Evolutionary conservation across 2,113 vertebrate genomes (phyloP).

Genomic region (Anolis sagrei): DNA sequence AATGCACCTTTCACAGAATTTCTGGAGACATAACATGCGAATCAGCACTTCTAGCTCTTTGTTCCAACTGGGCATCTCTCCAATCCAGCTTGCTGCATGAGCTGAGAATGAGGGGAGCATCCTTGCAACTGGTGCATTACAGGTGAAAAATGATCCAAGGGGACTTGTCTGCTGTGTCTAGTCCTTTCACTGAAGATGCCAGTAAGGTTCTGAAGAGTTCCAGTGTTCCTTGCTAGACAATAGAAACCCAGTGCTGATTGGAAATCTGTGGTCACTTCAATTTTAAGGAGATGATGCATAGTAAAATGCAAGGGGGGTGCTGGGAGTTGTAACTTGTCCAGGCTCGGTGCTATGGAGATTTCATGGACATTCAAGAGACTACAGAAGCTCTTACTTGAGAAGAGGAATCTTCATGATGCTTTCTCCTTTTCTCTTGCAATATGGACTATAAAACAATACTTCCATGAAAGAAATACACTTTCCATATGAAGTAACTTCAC

Average conservation of each 20-base stretch:
- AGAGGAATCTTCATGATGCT: not conserved
- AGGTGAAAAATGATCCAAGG: not conserved
- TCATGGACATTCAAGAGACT: not conserved
- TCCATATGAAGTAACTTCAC: not conserved
- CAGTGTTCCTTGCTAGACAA: not conserved
- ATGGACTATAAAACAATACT: not conserved
- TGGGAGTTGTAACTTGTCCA: no score
- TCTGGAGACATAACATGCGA: not conserved
- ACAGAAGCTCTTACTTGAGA: not conserved
- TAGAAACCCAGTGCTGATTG: not conserved
- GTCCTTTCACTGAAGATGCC: not conserved
- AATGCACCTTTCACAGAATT: not conserved
- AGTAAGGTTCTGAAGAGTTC: not conserved
- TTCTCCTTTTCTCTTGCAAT: not conserved
- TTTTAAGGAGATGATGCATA: not conserved
- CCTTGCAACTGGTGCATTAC: not conserved
- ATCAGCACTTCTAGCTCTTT: not conserved
- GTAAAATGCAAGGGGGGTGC: not conserved
- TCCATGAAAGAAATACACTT: not conserved
- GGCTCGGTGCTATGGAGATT: no score
- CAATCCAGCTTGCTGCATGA: not conserved
- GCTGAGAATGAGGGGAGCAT: not conserved
- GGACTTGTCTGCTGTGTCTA: not conserved
- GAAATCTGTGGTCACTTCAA: not conserved
- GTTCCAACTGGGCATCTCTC: not conserved